Evolutionary conservation across 2,888 invertebrate species (phyloP).

Genomic region (Panopea generosa): DNA sequence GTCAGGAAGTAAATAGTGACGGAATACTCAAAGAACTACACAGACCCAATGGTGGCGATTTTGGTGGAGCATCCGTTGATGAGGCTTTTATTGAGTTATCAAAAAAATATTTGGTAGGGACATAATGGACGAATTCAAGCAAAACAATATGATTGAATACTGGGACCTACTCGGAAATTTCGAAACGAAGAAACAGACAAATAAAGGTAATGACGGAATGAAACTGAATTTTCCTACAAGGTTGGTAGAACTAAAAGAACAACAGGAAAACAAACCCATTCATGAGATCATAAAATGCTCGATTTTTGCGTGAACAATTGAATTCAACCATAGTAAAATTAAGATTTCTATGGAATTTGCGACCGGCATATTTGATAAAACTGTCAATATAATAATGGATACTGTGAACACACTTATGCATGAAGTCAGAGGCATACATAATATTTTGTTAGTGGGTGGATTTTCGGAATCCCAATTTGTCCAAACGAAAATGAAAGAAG

Average conservation of each 20-base stretch:
- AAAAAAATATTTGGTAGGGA: slow-evolving; percentile 19
- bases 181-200: slow-evolving; percentile 39
- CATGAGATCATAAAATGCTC: slow-evolving; percentile 7
- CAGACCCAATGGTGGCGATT: slow-evolving; percentile 49
- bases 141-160: slow-evolving; percentile 29
- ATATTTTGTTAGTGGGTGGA: slow-evolving; percentile 42
- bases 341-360: slow-evolving; percentile 14
- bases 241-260: slow-evolving; percentile 20
- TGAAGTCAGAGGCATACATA: no score
- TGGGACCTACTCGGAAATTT: slow-evolving; percentile 45
- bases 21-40: slow-evolving; percentile 45
- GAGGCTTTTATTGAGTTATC: slow-evolving; percentile 26
- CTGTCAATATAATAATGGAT: slow-evolving; percentile 14
- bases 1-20: slow-evolving; percentile 39
- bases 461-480: slow-evolving; percentile 41
- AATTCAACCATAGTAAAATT: slow-evolving; percentile 41
- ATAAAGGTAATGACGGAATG: slow-evolving; percentile 32
- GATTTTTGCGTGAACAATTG: slow-evolving; percentile 6
- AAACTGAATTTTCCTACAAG: slow-evolving; percentile 27
- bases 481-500: slow-evolving; percentile 16
- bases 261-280: background rate
- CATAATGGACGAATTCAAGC: slow-evolving; percentile 27
- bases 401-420: slow-evolving; percentile 3
- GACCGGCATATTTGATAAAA: slow-evolving; percentile 28
- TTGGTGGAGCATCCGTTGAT: slow-evolving; percentile 48